phyloP scores from a whole-genome alignment of 2,113 vertebrate species.

The Chaetodon auriga region DNA sequence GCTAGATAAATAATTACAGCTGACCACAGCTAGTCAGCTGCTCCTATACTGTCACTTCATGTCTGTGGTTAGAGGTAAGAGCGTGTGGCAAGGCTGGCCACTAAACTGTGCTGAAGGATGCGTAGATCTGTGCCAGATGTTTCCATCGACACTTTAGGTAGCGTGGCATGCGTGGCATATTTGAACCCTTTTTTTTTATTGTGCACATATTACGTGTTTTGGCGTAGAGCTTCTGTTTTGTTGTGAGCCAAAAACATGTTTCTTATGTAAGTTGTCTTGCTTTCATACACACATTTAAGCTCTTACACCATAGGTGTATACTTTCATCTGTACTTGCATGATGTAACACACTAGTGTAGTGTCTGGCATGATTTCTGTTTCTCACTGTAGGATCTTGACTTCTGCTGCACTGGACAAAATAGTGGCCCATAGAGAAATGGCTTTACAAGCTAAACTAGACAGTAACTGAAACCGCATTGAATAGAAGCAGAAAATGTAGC shows the following conservation, averaged over 20 bases:
- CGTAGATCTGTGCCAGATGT: neutral
- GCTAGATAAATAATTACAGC: neutral
- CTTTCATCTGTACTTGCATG: neutral
- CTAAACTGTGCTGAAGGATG: neutral
- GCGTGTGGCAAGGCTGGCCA: neutral
- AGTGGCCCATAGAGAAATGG: neutral
- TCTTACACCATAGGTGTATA: neutral
- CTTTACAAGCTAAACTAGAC: neutral
- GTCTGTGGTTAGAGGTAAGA: neutral
- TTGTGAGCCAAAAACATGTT: neutral
- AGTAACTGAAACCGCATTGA: slow-evolving; percentile 3
- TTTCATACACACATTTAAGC: neutral
- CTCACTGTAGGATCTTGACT: neutral
- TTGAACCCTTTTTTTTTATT: neutral
- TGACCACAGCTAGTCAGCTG: neutral
- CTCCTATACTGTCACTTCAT: neutral
- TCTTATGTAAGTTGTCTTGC: neutral
- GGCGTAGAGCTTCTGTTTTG: neutral
- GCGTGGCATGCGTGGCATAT: neutral
- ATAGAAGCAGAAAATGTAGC: neutral
- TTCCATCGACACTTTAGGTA: neutral
- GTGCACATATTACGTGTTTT: neutral
- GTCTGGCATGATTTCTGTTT: neutral
- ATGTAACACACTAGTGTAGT: neutral
- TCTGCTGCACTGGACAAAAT: neutral